These are phyloP conservation scores for Kryptolebias marmoratus DNA, from an alignment of 2,113 vertebrate species.

Conservation along the genomic window DNA sequence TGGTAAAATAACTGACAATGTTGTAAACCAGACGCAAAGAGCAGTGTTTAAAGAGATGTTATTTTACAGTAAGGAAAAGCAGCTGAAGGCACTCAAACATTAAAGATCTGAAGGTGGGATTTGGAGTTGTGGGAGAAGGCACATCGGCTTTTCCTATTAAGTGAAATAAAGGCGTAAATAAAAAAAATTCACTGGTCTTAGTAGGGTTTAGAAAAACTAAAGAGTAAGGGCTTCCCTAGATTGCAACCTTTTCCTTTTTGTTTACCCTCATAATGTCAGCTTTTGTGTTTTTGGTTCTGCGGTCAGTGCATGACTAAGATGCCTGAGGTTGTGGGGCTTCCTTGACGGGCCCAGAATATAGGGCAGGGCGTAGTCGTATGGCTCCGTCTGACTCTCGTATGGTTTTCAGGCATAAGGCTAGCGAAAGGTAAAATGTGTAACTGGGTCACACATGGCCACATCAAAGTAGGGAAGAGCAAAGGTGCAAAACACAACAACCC, in stretches of 20 bases:
- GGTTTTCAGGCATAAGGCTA: constrained; percentile 16
- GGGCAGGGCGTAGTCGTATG: constrained; percentile 70
- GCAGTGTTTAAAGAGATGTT: neutral
- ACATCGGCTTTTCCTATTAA: neutral
- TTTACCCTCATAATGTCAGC: constrained; percentile 63
- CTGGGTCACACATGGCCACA: neutral
- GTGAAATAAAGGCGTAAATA: neutral
- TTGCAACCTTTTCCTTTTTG: constrained; percentile 39
- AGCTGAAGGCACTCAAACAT: neutral
- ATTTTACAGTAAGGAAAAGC: constrained; percentile 9
- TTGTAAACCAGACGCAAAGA: constrained; percentile 7
- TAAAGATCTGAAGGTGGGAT: neutral
- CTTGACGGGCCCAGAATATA: constrained; percentile 59
- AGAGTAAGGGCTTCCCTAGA: constrained; percentile 54
- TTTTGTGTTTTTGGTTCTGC: constrained; percentile 61
- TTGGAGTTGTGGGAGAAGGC: constrained; percentile 3
- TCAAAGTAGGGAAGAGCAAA: neutral
- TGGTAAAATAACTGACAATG: neutral
- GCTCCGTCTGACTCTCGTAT: constrained; percentile 18
- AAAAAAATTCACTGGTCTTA: constrained; percentile 20
- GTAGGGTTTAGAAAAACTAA: constrained; percentile 19
- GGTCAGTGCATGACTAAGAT: constrained; percentile 66
- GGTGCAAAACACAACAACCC: neutral
- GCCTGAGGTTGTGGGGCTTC: constrained; percentile 77
- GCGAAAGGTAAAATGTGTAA: constrained; percentile 31